phyloP scores from a whole-genome alignment of 2,888 invertebrate genomes.

The Zonitis immaculata region DNA sequence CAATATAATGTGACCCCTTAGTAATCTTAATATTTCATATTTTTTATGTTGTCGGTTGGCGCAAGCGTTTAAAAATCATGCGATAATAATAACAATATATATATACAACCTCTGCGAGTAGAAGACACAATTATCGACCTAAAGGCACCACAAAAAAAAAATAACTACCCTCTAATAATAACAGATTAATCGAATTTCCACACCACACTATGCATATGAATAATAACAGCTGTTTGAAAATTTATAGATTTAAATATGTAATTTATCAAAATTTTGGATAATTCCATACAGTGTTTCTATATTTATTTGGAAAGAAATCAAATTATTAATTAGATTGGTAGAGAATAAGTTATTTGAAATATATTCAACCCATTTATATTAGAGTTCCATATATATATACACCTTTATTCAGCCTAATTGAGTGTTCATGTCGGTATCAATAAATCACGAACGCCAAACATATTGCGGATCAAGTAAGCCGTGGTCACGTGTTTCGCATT shows the following conservation, averaged over 20 bases:
- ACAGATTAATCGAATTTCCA: neutral
- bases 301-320: too few relatives aligned
- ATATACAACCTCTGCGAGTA: too few relatives aligned
- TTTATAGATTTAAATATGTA: neutral
- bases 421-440: conserved; percentile 44
- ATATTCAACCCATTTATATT: neutral
- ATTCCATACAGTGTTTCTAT: too few relatives aligned
- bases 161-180: neutral
- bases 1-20: conserved; percentile 35
- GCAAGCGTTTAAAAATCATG: neutral
- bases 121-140: neutral
- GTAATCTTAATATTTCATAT: conserved; percentile 41
- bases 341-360: neutral
- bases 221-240: too few relatives aligned
- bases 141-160: neutral
- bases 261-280: too few relatives aligned
- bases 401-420: conserved; percentile 34
- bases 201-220: too few relatives aligned
- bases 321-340: neutral
- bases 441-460: conserved; percentile 42
- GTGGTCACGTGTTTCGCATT: conserved; percentile 43
- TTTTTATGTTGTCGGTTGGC: conserved; percentile 17
- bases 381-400: too few relatives aligned
- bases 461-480: conserved; percentile 42
- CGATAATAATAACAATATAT: too few relatives aligned